These are phyloP conservation scores for Melipona beecheii DNA, from an alignment of 2,888 invertebrate genomes.

Conservation along the genomic window DNA sequence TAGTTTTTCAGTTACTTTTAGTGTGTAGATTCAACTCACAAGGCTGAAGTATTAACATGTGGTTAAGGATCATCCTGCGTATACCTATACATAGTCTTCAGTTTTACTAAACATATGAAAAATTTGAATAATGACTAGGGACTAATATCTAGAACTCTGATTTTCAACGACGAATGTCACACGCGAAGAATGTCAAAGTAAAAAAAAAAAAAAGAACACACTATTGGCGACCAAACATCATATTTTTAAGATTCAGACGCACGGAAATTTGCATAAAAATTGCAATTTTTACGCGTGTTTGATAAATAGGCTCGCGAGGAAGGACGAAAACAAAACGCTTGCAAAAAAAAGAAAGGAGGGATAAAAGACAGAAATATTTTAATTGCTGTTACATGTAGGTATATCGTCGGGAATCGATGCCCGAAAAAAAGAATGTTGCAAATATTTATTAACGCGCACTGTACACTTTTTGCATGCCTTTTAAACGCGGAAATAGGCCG, in stretches of 20 bases:
- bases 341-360: not conserved
- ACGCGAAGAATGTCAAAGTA: not conserved
- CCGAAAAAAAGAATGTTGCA: slow-evolving; percentile 1
- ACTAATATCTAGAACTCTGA: too few relatives aligned
- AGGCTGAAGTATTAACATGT: too few relatives aligned
- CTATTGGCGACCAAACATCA: slow-evolving; percentile 12
- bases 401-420: slow-evolving; percentile 16
- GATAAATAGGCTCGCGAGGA: slow-evolving; percentile 22
- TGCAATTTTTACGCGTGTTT: slow-evolving; percentile 14
- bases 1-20: too few relatives aligned
- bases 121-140: too few relatives aligned
- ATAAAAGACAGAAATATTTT: not conserved
- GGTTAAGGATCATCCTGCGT: too few relatives aligned
- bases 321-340: slow-evolving; percentile 18
- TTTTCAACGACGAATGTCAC: not conserved
- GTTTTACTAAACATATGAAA: too few relatives aligned
- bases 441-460: slow-evolving; percentile 30
- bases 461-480: slow-evolving; percentile 17
- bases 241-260: slow-evolving; percentile 20
- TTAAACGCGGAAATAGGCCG: slow-evolving; percentile 11
- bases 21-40: too few relatives aligned
- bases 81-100: too few relatives aligned
- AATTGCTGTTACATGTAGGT: slow-evolving; percentile 17
- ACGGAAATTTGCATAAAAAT: slow-evolving; percentile 20
- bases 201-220: not conserved